phyloP scores from a whole-genome alignment of 2,888 invertebrate genomes.

The Stenodema calcarata region DNA sequence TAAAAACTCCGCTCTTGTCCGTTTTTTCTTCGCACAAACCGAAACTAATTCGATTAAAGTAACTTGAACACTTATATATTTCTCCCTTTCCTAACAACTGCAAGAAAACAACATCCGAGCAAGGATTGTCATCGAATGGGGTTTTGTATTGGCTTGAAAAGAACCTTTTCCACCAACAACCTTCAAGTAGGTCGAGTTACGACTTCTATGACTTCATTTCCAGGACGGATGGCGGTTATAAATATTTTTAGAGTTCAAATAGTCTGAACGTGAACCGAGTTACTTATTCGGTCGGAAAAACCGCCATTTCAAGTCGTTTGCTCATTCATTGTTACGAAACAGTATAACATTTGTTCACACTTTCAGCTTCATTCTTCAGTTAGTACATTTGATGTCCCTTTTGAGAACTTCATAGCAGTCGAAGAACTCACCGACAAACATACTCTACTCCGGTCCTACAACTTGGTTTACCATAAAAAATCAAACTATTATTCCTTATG shows the following conservation, averaged over 20 bases:
- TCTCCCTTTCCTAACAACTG: not conserved
- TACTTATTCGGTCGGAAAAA: too few species aligned
- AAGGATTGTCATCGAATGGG: not conserved
- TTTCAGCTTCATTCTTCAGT: too few species aligned
- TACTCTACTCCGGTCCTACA: too few species aligned
- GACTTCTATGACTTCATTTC: not conserved
- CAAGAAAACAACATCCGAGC: not conserved
- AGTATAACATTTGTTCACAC: too few species aligned
- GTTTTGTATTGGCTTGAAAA: not conserved
- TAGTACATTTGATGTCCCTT: too few species aligned
- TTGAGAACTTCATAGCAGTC: too few species aligned
- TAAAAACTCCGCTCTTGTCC: constrained; percentile 12
- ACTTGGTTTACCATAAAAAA: too few species aligned
- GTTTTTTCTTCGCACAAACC: constrained; percentile 6
- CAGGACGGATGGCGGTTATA: not conserved
- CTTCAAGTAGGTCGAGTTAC: not conserved
- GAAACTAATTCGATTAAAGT: constrained; percentile 34
- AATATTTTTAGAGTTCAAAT: not conserved
- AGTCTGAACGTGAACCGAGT: too few species aligned
- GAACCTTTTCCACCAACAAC: not conserved
- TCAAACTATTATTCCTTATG: too few species aligned
- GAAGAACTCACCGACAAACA: too few species aligned
- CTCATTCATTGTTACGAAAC: too few species aligned
- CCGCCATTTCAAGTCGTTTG: too few species aligned
- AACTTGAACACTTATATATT: constrained; percentile 17